Evolutionary conservation across 1,140 invertebrate genomes (phyloP), one percentile per base, ranked within the genome.

Genomic region (Lanistes nyassanus): DNA sequence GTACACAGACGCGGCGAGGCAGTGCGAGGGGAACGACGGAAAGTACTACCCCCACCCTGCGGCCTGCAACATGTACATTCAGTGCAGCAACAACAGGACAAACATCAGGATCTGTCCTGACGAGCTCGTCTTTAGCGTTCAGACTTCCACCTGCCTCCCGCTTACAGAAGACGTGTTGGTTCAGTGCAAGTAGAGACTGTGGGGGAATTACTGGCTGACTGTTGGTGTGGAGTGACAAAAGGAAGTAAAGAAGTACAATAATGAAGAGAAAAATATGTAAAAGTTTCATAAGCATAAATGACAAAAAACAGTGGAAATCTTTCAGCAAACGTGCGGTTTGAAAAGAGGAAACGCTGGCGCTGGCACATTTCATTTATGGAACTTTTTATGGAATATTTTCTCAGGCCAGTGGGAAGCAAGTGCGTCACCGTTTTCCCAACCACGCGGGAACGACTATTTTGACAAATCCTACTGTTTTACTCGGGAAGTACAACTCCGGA

Each of bases 61-160:
- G 0, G 53, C 65, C 3, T 77, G 76, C 55, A 77, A 77, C 71
- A 64, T 77, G n/a, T 77, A 60, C 58, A 51, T 68, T 51, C 70
- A 73, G 26, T 77, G 76, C 37, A 56, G 37, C 6, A 60, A 56
- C 34, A 62, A 62, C 23, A n/a, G 19, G 6, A 71, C 75, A n/a
- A 42, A 47, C 29, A 13, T 76, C n/a, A n/a, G 58, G 1, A 51
- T 65, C 13, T 76, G 75, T 51, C 75, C 67, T 11, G 23, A 69
- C 11, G 47, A 47, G n/a, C 58, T 65, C 21, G 37, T 76, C 19
- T 76, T 70, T 60, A 64, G 29, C 68, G 13, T 37, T 29, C 26
- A 64, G 0, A 36, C 56, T 56, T 3, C 70, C 13, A 76, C 60
- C 67, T 76, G 75, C n/a, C 23, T 62, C 16, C n/a, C 7, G 6